Percentiles rank a stretch among this genome's conserved stretches.
Evolutionary conservation across 2,113 vertebrate species (phyloP).

Genomic region (Sphyrna mokarran): DNA sequence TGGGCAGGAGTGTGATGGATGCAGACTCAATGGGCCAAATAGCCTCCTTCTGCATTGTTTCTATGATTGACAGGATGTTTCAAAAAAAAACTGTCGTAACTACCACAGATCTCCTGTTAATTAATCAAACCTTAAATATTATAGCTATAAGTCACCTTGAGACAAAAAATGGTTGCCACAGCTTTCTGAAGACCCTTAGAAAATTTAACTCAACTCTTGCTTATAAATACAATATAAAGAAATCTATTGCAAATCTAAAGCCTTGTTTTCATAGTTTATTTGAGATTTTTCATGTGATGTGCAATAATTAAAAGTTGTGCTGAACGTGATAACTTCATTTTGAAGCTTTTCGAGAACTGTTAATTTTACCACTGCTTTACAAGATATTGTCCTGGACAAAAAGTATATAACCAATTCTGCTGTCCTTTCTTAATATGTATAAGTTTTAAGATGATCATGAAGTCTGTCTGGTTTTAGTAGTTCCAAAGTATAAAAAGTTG

Average conservation of each 20-base stretch:
- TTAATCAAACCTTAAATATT: too few relatives aligned
- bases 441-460: neutral
- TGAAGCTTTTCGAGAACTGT: neutral
- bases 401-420: neutral
- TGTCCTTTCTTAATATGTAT: conserved; percentile 17
- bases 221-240: neutral
- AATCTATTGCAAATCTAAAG: neutral
- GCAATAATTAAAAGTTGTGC: neutral
- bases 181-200: neutral
- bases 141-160: neutral
- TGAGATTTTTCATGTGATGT: neutral
- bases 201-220: neutral
- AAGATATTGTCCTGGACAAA: neutral
- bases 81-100: neutral
- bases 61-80: neutral
- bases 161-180: neutral
- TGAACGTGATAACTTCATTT: neutral
- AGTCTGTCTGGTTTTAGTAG: neutral
- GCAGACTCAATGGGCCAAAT: too few relatives aligned
- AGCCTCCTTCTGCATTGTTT: too few relatives aligned
- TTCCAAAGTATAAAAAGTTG: neutral
- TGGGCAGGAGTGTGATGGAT: too few relatives aligned
- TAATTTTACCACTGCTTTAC: neutral
- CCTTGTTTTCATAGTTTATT: neutral
- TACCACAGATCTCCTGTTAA: neutral